Percentiles rank a stretch among this genome's conserved stretches.
Conservation (phyloP, 2,113 vertebrate genomes). For the Corynorhinus townsendii region DNA sequence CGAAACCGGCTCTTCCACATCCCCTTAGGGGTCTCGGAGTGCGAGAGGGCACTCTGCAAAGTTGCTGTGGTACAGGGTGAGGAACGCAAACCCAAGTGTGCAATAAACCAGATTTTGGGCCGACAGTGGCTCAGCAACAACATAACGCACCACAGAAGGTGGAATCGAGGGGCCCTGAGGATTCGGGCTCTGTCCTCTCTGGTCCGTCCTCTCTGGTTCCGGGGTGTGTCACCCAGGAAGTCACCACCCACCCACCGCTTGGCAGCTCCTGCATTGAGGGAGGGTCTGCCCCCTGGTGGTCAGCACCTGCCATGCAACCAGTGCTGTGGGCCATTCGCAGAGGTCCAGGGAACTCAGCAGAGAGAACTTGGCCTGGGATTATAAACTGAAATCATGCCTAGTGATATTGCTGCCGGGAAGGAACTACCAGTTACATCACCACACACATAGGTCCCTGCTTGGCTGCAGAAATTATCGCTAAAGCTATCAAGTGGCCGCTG, state of each 20-base stretch:
- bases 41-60: background rate
- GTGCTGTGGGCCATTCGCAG: rapidly evolving
- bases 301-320: background rate
- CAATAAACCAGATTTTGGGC: background rate
- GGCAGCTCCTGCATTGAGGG: background rate
- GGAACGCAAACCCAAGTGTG: background rate
- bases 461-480: background rate
- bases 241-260: rapidly evolving
- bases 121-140: rapidly evolving
- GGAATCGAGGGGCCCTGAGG: too few species aligned
- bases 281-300: background rate
- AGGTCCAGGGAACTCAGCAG: rapidly evolving
- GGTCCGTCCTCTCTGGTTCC: rapidly evolving
- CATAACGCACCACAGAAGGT: rapidly evolving
- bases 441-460: background rate
- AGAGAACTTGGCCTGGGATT: too few species aligned
- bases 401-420: background rate
- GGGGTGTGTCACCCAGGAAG: too few species aligned
- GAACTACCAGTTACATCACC: background rate
- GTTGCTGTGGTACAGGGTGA: background rate
- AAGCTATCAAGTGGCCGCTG: background rate
- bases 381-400: background rate
- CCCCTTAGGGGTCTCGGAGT: rapidly evolving
- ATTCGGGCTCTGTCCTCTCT: rapidly evolving
- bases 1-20: too few species aligned